These are phyloP conservation scores for Pangasianodon gigas DNA, from an alignment of 2,113 vertebrate species.

Conservation along the genomic window DNA sequence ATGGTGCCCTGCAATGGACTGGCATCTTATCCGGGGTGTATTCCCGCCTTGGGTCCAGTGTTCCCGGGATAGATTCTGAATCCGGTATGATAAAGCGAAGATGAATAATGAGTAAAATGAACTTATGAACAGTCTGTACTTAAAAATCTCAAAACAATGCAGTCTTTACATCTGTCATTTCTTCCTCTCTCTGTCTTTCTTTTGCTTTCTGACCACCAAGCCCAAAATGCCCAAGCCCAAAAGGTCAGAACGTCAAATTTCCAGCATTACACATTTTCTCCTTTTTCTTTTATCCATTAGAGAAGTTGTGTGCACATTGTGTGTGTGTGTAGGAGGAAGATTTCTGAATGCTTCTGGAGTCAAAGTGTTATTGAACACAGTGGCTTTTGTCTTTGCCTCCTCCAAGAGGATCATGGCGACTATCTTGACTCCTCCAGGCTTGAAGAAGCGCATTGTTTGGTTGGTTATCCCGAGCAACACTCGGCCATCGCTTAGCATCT, in stretches of 20 bases:
- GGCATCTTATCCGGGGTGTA: neutral
- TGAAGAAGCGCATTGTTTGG: slow-evolving; percentile 28
- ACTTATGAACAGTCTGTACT: neutral
- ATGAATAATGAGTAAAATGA: neutral
- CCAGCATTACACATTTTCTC: slow-evolving; percentile 32
- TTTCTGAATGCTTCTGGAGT: slow-evolving; percentile 50
- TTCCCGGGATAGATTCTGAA: neutral
- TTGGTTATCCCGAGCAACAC: slow-evolving; percentile 19
- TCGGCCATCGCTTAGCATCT: slow-evolving; percentile 11
- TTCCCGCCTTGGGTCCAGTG: neutral
- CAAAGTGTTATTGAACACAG: slow-evolving; percentile 40
- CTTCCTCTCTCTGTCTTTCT: neutral
- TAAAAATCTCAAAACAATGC: neutral
- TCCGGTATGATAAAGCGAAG: neutral
- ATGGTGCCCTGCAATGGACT: neutral
- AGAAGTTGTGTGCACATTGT: slow-evolving; percentile 4
- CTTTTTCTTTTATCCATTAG: neutral
- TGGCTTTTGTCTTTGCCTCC: slow-evolving; percentile 49
- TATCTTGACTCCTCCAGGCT: slow-evolving; percentile 28
- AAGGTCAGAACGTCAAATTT: neutral
- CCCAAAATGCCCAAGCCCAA: neutral
- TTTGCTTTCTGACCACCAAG: neutral
- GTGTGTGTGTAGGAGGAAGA: slow-evolving; percentile 11
- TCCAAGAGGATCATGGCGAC: slow-evolving; percentile 16
- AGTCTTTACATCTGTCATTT: neutral